A percentile compares a stretch with the other conserved stretches of the same genome.
Conservation (phyloP, 1,140 invertebrate genomes). For the Brachystomella parvula region DNA sequence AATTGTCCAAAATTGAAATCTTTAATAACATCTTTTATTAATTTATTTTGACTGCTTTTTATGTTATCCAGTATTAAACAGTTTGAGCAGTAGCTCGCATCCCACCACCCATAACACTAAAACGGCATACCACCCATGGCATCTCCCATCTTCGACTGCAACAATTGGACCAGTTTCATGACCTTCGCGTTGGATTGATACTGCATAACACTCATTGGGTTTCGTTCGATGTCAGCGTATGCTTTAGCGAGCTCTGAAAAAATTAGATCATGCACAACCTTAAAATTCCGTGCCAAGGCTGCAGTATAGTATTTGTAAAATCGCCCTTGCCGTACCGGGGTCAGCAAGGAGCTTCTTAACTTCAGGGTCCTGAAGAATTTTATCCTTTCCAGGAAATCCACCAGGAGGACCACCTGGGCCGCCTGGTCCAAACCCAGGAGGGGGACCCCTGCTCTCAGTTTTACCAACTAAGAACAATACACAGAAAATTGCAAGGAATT, state of each 20-base stretch:
- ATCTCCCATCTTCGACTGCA: constrained; percentile 50
- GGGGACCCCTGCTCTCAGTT: too few species aligned
- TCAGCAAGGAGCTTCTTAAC: constrained; percentile 32
- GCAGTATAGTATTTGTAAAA: background rate
- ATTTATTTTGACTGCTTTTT: too few species aligned
- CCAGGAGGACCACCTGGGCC: constrained; percentile 17
- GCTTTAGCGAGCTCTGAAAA: constrained; percentile 54
- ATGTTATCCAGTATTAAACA: too few species aligned
- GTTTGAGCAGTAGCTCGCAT: too few species aligned
- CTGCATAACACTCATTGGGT: constrained; percentile 74
- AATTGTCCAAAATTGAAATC: too few species aligned
- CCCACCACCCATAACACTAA: constrained; percentile 37
- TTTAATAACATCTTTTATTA: too few species aligned
- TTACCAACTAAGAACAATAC: too few species aligned
- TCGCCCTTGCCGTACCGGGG: constrained; percentile 29
- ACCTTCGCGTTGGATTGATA: constrained; percentile 83
- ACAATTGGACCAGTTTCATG: constrained; percentile 59
- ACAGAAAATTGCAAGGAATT: too few species aligned
- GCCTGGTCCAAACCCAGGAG: background rate
- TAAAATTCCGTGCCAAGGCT: background rate
- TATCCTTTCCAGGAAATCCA: constrained; percentile 27
- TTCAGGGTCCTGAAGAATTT: constrained; percentile 33
- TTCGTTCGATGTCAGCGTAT: constrained; percentile 65
- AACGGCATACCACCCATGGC: constrained; percentile 38
- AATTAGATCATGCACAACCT: background rate